Evolutionary conservation across 2,113 vertebrate species (phyloP).

Genomic region (Scomber scombrus): DNA sequence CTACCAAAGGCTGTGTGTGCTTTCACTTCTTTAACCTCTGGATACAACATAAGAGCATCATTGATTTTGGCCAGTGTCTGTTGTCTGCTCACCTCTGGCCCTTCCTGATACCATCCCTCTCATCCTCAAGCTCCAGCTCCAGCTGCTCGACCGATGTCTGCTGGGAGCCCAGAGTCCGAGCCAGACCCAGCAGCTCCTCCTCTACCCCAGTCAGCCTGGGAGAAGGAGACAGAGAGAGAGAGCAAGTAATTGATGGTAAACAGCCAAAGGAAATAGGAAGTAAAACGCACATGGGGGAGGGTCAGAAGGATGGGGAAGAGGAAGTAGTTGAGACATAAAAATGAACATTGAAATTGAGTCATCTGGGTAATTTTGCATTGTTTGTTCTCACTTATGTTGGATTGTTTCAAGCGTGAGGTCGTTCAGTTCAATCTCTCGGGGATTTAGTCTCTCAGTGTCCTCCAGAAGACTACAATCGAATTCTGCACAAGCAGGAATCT

Average conservation of each 20-base stretch:
- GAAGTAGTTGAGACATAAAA: conserved; percentile 34
- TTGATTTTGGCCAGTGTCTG: not conserved
- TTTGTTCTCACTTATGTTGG: conserved; percentile 89
- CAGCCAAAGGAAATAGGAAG: not conserved
- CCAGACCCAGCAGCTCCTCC: conserved; percentile 87
- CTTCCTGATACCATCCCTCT: conserved; percentile 78
- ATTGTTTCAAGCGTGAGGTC: conserved; percentile 92
- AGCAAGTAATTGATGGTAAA: conserved; percentile 15
- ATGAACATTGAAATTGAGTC: conserved; percentile 3
- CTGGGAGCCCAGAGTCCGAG: conserved; percentile 74
- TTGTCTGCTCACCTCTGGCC: conserved; percentile 81
- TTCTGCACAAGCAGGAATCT: conserved; percentile 84
- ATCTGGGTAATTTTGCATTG: not conserved
- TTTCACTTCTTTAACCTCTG: conserved; percentile 18
- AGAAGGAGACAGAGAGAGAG: not conserved
- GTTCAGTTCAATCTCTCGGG: conserved; percentile 90
- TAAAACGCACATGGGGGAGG: not conserved
- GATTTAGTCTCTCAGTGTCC: conserved; percentile 85
- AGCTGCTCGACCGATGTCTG: conserved; percentile 86
- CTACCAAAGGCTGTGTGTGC: not conserved
- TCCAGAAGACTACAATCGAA: conserved; percentile 92
- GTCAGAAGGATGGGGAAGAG: not conserved
- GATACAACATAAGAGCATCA: conserved; percentile 15
- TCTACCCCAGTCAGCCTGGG: conserved; percentile 85
- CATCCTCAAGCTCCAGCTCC: conserved; percentile 84